These are phyloP conservation scores for Cepaea nemoralis DNA, from an alignment of 1,140 invertebrate genomes.

Conservation along the genomic window DNA sequence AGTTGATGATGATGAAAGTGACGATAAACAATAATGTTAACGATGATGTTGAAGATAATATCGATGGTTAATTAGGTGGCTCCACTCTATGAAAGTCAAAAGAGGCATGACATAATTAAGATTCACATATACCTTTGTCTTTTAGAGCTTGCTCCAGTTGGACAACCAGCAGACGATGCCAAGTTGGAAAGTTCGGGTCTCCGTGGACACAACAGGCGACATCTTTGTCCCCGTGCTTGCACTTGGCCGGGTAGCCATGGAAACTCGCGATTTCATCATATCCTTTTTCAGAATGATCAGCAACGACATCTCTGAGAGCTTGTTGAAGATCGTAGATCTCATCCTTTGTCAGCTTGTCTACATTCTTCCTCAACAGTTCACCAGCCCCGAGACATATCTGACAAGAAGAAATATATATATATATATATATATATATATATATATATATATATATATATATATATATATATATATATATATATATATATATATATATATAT, in stretches of 20 bases:
- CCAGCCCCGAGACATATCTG: neutral
- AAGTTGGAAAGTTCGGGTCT: conserved; percentile 43
- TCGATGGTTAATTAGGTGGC: neutral
- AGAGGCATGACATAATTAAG: neutral
- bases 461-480: neutral
- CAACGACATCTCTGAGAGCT: conserved; percentile 11
- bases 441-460: neutral
- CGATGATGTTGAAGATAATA: neutral
- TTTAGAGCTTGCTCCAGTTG: conserved; percentile 46
- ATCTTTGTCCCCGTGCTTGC: conserved; percentile 19
- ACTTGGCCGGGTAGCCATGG: conserved; percentile 48
- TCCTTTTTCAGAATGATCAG: conserved; percentile 27
- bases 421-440: no score
- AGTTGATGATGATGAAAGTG: no score
- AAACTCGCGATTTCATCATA: conserved; percentile 42
- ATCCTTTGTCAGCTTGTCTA: conserved; percentile 16
- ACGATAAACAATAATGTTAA: neutral
- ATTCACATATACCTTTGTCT: conserved; percentile 16
- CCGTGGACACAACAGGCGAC: conserved; percentile 51
- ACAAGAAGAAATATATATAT: neutral
- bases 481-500: no score
- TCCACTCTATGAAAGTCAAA: neutral
- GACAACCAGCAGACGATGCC: conserved; percentile 48
- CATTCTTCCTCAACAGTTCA: conserved; percentile 39
- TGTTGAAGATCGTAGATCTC: conserved; percentile 34